Base-by-base conservation (phyloP, 2,888 invertebrate species). In the Dorcus hopei region DNA sequence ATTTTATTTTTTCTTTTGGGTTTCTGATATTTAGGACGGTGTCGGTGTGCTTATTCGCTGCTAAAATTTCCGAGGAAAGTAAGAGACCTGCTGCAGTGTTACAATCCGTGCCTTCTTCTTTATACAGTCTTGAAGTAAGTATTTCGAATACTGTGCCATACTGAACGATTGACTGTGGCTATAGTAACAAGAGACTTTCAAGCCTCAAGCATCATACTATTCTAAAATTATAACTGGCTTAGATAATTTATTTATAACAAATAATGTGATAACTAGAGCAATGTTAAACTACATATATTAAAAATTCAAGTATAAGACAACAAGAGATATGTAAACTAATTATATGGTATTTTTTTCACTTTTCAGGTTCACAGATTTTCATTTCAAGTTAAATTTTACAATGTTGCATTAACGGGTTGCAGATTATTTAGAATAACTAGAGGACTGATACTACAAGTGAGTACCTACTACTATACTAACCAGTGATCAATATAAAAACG, bases 91-190 rank as follows among this genome's bases (percentile, higher is more conserved):
- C 70, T 9, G 60, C 61, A n/a, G 80, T 85, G 1, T 69, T 88
- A n/a, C 87, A 86, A 69, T 83, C 86, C 41, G 85, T 87, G 1
- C 83, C 87, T 0, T 83, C 84, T 1, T 80, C 82, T 1, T 82
- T 83, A 7, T 89, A 86, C 66, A 85, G 86, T 63, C 77, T 49
- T 38, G 58, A 58, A 26, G 58, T 58, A 54, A 49, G 58, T 53
- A 49, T 9, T 82, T 14, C 87, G 88, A 81, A 87, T 87, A 19
- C 19, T 3, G 1, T 19, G 19, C 19, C 2, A 3, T 19, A 19
- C 19, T 19, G 3, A 19, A 19, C 2, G 19, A 19, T 19, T 19
- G 3, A 19, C 19, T 2, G 3, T 1, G 14, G 1, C 14, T 68
- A 48, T 45, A 54, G 39, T 42, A 38, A 39, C 8, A 16, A 9